Evolutionary conservation across 2,113 vertebrate species (phyloP).

Genomic region (Amia ocellicauda): DNA sequence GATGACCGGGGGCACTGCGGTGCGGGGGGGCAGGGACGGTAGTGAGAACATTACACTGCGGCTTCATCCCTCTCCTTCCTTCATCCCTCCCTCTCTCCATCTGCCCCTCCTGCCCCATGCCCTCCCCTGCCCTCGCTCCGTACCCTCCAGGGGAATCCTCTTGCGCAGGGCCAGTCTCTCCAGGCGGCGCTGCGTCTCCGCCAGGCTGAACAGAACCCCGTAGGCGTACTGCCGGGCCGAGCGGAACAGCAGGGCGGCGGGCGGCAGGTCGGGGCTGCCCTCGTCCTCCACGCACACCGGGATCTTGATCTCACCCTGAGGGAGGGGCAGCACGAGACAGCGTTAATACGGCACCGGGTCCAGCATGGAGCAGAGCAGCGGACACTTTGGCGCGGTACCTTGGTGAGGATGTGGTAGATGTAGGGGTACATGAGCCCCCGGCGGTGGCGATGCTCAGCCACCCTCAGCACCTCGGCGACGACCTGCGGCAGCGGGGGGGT

Average conservation of each 20-base stretch:
- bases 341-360: background rate
- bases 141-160: conserved; percentile 75
- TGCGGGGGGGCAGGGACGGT: background rate
- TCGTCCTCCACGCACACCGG: conserved; percentile 89
- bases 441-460: conserved; percentile 85
- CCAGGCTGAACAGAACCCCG: conserved; percentile 85
- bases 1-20: conserved; percentile 81
- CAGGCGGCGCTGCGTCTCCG: conserved; percentile 80
- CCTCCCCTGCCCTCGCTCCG: background rate
- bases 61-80: background rate
- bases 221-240: conserved; percentile 82
- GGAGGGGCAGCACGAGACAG: background rate
- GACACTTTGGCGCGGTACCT: no score
- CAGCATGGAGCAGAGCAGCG: no score
- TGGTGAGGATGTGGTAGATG: conserved; percentile 89
- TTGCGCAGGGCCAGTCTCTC: conserved; percentile 78
- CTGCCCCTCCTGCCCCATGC: background rate
- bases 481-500: conserved; percentile 85
- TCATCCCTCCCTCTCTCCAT: conserved; percentile 43
- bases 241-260: conserved; percentile 80
- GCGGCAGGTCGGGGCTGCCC: conserved; percentile 83
- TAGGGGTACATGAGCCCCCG: conserved; percentile 89
- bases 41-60: background rate
- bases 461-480: conserved; percentile 82
- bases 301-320: conserved; percentile 88